Conservation (phyloP, 2,888 invertebrate genomes). For the Tethea ocularis region DNA sequence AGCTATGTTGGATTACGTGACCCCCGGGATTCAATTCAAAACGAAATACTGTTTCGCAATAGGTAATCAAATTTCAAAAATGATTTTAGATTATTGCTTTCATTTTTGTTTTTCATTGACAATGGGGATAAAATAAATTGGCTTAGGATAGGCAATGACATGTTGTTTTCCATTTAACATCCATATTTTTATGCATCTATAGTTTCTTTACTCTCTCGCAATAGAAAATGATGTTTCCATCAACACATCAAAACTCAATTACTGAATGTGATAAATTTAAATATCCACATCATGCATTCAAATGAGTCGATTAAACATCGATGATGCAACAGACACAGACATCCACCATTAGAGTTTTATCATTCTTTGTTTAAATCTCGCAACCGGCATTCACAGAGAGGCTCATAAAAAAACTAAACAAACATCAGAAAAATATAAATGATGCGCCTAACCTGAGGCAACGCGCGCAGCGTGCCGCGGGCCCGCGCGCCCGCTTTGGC, state of each 20-base stretch:
- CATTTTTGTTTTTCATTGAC: background rate
- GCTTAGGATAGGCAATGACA: background rate
- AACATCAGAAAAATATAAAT: constrained; percentile 81
- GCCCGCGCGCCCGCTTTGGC: constrained; percentile 65
- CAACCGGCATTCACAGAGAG: constrained; percentile 68
- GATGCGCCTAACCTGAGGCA: constrained; percentile 78
- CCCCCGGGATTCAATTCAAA: constrained; percentile 54
- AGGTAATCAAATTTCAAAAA: constrained; percentile 38
- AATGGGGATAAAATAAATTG: background rate
- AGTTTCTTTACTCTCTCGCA: constrained; percentile 50
- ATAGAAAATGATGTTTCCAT: constrained; percentile 56
- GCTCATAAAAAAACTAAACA: constrained; percentile 74
- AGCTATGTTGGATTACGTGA: constrained; percentile 48
- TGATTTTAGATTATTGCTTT: constrained; percentile 20
- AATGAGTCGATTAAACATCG: constrained; percentile 78
- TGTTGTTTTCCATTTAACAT: background rate
- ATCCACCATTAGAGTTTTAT: constrained; percentile 75
- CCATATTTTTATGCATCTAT: constrained; percentile 49
- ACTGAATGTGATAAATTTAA: constrained; percentile 63
- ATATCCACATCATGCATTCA: constrained; percentile 63
- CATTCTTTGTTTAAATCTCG: constrained; percentile 77
- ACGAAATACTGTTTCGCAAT: constrained; percentile 62
- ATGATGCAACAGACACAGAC: constrained; percentile 73
- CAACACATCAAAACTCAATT: constrained; percentile 64
- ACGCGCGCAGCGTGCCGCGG: constrained; percentile 64